Conservation (phyloP, 2,888 invertebrate genomes). For the Nyleta sp. region DNA sequence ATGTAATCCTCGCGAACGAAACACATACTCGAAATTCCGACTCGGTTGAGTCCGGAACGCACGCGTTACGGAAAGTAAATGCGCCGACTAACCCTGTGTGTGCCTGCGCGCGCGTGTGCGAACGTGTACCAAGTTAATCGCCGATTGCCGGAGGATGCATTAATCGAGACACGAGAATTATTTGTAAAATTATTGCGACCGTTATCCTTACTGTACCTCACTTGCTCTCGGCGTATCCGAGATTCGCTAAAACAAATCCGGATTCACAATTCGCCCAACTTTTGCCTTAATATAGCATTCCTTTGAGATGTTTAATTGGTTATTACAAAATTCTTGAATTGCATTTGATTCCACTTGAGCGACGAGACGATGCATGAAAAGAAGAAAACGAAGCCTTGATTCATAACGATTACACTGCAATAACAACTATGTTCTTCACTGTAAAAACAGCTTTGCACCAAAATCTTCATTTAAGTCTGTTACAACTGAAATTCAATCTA, state of each 20-base stretch:
- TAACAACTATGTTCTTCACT: no score
- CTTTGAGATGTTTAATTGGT: conserved; percentile 9
- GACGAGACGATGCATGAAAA: no score
- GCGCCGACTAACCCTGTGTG: conserved; percentile 28
- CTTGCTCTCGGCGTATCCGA: conserved; percentile 33
- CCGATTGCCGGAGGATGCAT: conserved; percentile 59
- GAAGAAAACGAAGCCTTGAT: neutral
- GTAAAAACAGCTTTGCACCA: no score
- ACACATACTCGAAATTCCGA: conserved; percentile 70
- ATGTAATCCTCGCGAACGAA: conserved; percentile 64
- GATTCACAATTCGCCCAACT: neutral
- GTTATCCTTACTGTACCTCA: conserved; percentile 64
- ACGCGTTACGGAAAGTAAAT: conserved; percentile 59
- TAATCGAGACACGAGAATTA: conserved; percentile 65
- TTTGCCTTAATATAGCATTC: conserved; percentile 25
- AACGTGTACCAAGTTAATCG: conserved; percentile 49
- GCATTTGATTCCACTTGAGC: no score
- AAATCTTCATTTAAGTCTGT: no score
- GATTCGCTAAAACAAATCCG: conserved; percentile 41
- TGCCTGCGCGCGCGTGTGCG: conserved; percentile 21
- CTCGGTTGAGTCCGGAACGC: conserved; percentile 59
- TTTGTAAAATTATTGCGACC: conserved; percentile 63
- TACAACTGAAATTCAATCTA: no score
- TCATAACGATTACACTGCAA: no score
- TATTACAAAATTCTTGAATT: no score